Evolutionary conservation across 1,140 invertebrate species (phyloP).

Genomic region (Bombus haemorrhoidalis): DNA sequence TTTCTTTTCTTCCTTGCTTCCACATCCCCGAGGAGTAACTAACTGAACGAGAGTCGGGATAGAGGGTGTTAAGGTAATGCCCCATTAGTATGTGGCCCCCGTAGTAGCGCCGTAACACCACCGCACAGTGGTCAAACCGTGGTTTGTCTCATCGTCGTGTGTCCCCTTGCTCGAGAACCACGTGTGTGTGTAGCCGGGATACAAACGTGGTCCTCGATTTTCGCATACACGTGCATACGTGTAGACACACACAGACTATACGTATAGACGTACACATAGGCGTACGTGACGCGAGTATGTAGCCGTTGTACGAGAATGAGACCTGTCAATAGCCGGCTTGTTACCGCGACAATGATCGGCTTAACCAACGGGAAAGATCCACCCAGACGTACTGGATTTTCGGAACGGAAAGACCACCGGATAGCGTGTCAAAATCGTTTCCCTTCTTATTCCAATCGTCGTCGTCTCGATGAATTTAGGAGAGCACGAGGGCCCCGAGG

Average conservation of each 20-base stretch:
- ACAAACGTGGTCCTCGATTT: no score
- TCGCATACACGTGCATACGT: constrained; percentile 5
- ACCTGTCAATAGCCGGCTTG: constrained; percentile 81
- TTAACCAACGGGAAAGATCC: constrained; percentile 80
- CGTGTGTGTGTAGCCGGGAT: not conserved
- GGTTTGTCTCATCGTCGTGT: constrained; percentile 68
- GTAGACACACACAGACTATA: not conserved
- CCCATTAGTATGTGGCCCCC: constrained; percentile 81
- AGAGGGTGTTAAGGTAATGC: constrained; percentile 82
- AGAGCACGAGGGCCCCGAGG: not conserved
- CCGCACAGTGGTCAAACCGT: constrained; percentile 76
- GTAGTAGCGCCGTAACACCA: constrained; percentile 77
- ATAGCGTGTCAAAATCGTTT: constrained; percentile 66
- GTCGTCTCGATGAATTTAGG: constrained; percentile 49
- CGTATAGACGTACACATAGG: constrained; percentile 28
- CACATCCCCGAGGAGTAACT: constrained; percentile 74
- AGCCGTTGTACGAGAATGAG: constrained; percentile 64
- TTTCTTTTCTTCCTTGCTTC: constrained; percentile 53
- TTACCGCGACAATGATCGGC: constrained; percentile 81
- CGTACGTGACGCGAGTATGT: constrained; percentile 27
- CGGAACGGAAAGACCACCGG: constrained; percentile 36
- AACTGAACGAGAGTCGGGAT: constrained; percentile 79
- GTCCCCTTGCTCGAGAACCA: constrained; percentile 52
- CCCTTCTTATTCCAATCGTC: constrained; percentile 54
- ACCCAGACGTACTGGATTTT: constrained; percentile 68